These are phyloP conservation scores for Nomada ruficornis DNA, from an alignment of 2,888 invertebrate genomes.

Conservation along the genomic window DNA sequence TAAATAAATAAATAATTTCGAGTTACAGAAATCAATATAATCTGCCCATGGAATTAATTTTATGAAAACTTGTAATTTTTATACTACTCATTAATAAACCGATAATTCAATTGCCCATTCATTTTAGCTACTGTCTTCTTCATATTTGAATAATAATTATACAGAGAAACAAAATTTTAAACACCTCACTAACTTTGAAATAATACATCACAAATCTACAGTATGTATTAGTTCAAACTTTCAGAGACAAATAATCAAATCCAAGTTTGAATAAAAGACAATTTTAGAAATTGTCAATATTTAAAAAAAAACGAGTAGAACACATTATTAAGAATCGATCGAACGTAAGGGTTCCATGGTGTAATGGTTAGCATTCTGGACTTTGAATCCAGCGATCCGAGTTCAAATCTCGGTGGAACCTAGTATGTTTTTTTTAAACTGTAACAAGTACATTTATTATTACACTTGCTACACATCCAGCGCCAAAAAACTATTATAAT, in stretches of 20 bases:
- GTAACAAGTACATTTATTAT: background rate
- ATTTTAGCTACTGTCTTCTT: background rate
- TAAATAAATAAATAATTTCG: background rate
- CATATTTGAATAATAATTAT: background rate
- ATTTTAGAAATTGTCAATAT: background rate
- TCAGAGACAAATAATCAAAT: background rate
- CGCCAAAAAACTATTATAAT: background rate
- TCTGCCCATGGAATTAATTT: background rate
- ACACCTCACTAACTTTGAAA: background rate
- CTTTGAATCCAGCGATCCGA: conserved; percentile 93
- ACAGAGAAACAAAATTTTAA: too few species aligned
- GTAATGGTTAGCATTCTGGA: conserved; percentile 93
- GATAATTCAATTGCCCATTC: background rate
- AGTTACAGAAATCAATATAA: background rate
- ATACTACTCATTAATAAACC: background rate
- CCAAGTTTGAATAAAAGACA: background rate
- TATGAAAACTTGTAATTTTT: background rate
- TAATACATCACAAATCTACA: background rate
- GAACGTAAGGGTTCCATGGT: conserved; percentile 87
- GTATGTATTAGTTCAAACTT: background rate
- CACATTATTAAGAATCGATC: background rate
- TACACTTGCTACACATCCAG: background rate
- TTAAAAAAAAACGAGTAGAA: background rate
- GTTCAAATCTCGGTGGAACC: conserved; percentile 92
- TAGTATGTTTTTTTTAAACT: conserved; percentile 22